phyloP scores from a whole-genome alignment of 2,113 vertebrate genomes.

The Nipponia nippon region DNA sequence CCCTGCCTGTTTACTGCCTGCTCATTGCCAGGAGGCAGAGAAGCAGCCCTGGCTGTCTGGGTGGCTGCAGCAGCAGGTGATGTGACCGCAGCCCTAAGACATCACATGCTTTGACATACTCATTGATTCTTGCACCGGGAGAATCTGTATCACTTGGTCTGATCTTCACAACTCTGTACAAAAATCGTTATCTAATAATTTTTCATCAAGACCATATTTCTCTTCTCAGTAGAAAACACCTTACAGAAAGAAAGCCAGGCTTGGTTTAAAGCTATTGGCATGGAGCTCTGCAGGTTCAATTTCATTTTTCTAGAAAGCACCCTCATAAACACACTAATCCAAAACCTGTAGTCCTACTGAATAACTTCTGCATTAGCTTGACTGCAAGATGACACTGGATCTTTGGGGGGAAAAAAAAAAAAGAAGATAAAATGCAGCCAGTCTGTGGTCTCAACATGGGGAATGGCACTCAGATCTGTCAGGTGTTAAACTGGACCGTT shows the following conservation, averaged over 20 bases:
- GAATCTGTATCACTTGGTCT: not conserved
- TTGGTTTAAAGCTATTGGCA: not conserved
- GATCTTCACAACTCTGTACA: not conserved
- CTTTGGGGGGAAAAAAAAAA: not conserved
- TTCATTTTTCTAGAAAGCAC: not conserved
- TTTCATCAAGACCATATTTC: not conserved
- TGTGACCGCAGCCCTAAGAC: not conserved
- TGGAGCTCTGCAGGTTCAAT: not conserved
- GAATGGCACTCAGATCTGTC: not conserved
- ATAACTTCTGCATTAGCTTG: not conserved
- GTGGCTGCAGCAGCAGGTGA: not conserved
- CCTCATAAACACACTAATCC: not conserved
- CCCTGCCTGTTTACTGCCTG: not conserved
- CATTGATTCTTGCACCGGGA: not conserved
- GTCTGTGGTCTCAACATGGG: not conserved
- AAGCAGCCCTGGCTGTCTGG: not conserved
- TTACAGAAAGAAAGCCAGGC: not conserved
- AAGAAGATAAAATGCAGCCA: not conserved
- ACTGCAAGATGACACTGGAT: not conserved
- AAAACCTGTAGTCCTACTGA: not conserved
- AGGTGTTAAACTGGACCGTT: not conserved
- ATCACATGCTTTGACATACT: not conserved
- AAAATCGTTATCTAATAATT: not conserved
- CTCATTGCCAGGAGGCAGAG: not conserved
- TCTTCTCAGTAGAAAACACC: not conserved